Evolutionary conservation across 2,888 invertebrate species (phyloP), one percentile per base, ranked within the genome.

Genomic region (Anarsia innoxiella): DNA sequence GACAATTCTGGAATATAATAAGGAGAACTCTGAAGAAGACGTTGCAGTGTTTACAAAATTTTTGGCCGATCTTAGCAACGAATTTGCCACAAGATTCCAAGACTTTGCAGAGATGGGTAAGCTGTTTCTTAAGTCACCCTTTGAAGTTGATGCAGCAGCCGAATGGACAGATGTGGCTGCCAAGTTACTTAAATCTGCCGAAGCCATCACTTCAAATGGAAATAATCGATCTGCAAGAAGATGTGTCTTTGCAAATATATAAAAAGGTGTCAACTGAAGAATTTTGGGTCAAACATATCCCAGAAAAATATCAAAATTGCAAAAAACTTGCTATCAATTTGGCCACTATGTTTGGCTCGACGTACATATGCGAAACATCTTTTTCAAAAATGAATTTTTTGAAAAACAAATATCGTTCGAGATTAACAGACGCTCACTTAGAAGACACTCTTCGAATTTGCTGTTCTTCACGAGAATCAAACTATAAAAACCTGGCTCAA

Each of bases 21-120:
- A 50, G 39, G 37, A 45, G 36, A 49, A 50, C 39, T 48, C 46
- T 52, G 51, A 52, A 55, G 47, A 52, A 56, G 49, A 54, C 40
- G 33, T 43, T 53, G 46, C 44, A 50, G 45, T 49, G 40, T 48
- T 54, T 49, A 23, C 19, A 47, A 52, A 39, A 29, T 49, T 41
- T 47, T 14, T 44, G 38, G 25, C 41, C 33, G 44, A 42, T 42
- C 44, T 42, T 41, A 39, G 36, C n/a, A 42, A 41, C 36, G 36
- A 47, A 41, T 44, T 44, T 42, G 39, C 44, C 26, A 33, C 41
- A 44, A 41, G 36, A 41, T 42, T 45, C 39, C 42, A 46, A 49
- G 46, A 45, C 45, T 46, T 45, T 44, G 42, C 48, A 44, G 48
- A 49, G 53, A 38, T 52, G 38, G 43, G 46, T 41, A 47, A 52